These are phyloP conservation scores for Carettochelys insculpta DNA, from an alignment of 2,113 vertebrate genomes.

Conservation along the genomic window DNA sequence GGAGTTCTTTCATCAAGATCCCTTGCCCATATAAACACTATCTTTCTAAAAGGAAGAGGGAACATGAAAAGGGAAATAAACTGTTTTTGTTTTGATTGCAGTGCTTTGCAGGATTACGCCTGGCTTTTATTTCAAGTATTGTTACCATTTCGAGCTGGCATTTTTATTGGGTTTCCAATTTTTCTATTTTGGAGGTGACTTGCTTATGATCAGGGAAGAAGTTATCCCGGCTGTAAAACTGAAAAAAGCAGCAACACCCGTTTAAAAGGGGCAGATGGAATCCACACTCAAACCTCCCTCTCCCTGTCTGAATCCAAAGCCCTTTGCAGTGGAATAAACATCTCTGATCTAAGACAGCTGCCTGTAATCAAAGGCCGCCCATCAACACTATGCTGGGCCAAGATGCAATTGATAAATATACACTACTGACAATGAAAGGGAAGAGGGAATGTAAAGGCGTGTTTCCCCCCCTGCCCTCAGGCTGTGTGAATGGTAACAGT, in stretches of 20 bases:
- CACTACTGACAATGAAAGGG: neutral
- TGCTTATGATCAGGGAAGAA: neutral
- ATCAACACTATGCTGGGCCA: neutral
- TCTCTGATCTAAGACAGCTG: constrained; percentile 71
- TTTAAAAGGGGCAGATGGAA: constrained; percentile 37
- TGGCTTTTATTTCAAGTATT: neutral
- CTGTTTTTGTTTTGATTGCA: neutral
- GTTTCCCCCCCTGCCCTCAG: constrained; percentile 4
- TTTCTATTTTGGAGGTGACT: neutral
- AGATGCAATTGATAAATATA: constrained; percentile 45
- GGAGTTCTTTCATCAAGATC: neutral
- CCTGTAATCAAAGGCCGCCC: constrained; percentile 51
- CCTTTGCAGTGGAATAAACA: constrained; percentile 68
- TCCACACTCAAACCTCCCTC: neutral
- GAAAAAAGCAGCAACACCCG: neutral
- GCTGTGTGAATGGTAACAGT: constrained; percentile 13
- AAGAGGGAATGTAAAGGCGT: neutral
- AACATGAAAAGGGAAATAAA: neutral
- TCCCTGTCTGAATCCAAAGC: constrained; percentile 24
- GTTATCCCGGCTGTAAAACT: neutral
- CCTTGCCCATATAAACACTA: constrained; percentile 38
- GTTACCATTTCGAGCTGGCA: neutral
- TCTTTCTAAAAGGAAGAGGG: neutral
- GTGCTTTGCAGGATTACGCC: fast-evolving
- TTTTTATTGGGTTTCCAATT: neutral